Evolutionary conservation across 2,113 vertebrate species (phyloP).

Genomic region (Corvus moneduloides): DNA sequence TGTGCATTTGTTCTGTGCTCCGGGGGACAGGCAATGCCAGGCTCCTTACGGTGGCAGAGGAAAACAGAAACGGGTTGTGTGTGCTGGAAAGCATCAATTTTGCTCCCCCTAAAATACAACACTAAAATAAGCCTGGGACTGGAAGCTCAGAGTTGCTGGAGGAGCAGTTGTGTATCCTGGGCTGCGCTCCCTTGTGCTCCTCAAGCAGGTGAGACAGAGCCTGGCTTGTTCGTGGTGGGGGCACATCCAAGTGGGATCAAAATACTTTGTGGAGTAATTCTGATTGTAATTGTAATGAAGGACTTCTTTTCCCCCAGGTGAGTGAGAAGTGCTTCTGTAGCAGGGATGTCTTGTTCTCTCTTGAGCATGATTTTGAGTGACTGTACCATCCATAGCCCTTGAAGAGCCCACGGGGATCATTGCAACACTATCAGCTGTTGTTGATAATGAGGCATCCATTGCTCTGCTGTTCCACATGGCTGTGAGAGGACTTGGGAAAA

Average conservation of each 20-base stretch:
- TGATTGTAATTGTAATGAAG: not conserved
- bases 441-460: not conserved
- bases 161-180: not conserved
- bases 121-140: not conserved
- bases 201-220: not conserved
- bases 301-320: not conserved
- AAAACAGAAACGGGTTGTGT: not conserved
- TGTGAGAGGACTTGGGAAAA: not conserved
- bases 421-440: not conserved
- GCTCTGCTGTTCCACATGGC: fast-evolving
- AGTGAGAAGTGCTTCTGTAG: not conserved
- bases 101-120: not conserved
- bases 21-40: no score
- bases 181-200: not conserved
- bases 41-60: not conserved
- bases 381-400: fast-evolving
- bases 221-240: not conserved
- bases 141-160: not conserved
- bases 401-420: fast-evolving
- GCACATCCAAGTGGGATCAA: not conserved
- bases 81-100: not conserved
- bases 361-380: not conserved
- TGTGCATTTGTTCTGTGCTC: not conserved
- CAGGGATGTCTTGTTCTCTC: not conserved
- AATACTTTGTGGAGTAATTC: not conserved